Percentiles rank a stretch among this genome's conserved stretches.
These are phyloP conservation scores for Scolopax mira DNA, from an alignment of 2,113 vertebrate species.

Conservation along the genomic window DNA sequence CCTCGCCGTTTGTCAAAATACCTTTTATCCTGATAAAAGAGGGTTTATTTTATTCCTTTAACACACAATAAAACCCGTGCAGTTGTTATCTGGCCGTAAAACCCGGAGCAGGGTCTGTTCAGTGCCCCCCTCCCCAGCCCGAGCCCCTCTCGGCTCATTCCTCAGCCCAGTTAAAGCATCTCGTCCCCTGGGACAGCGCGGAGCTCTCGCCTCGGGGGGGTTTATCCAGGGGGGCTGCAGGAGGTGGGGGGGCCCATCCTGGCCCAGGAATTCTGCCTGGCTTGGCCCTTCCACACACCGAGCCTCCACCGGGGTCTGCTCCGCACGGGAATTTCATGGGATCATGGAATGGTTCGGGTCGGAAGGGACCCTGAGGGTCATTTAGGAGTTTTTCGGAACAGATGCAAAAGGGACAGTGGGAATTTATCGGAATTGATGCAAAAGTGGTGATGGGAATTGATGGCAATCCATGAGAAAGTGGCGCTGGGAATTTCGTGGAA, in stretches of 20 bases:
- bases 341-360: no score
- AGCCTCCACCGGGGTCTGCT: background rate
- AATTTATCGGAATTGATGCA: no score
- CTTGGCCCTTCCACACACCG: accelerated
- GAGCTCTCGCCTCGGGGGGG: accelerated
- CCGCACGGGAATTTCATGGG: background rate
- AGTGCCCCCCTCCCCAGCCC: no score
- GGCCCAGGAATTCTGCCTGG: accelerated
- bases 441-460: no score
- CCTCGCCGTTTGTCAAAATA: background rate
- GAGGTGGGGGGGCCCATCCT: background rate
- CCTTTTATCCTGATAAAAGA: background rate
- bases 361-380: no score
- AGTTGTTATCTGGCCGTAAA: background rate
- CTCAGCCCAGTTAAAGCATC: background rate
- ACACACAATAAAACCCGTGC: background rate
- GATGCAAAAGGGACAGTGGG: no score
- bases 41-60: background rate
- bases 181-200: accelerated
- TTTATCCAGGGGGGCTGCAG: background rate
- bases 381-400: no score
- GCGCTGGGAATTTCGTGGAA: background rate
- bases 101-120: background rate
- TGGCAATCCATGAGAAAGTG: no score
- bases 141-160: accelerated